A percentile compares a stretch with the other conserved stretches of the same genome.
Evolutionary conservation across 2,113 vertebrate species (phyloP).

Genomic region (Fulmarus glacialis): DNA sequence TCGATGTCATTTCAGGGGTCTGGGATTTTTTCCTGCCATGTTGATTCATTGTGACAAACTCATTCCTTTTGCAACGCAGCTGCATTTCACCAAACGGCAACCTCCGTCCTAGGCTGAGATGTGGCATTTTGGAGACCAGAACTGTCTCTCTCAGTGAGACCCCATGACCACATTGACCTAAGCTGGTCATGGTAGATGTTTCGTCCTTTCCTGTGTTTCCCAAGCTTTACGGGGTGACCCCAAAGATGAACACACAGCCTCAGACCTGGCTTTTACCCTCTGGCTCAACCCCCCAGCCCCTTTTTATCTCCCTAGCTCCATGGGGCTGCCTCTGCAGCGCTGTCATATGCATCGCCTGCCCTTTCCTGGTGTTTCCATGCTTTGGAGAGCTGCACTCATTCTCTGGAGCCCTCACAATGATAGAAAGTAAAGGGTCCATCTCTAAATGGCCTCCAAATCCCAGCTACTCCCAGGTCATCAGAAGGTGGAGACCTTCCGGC

Average conservation of each 20-base stretch:
- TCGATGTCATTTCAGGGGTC: neutral
- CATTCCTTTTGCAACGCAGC: neutral
- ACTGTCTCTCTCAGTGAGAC: neutral
- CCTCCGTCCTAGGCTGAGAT: neutral
- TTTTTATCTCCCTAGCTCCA: neutral
- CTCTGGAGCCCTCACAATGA: neutral
- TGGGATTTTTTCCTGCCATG: neutral
- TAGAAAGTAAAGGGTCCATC: neutral
- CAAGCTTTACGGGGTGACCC: neutral
- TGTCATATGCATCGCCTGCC: fast-evolving
- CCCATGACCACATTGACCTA: neutral
- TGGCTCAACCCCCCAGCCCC: fast-evolving
- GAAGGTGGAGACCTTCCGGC: neutral
- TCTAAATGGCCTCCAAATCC: neutral
- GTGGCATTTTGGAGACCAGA: neutral
- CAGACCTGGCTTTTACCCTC: neutral
- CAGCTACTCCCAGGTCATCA: neutral
- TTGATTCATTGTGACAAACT: neutral
- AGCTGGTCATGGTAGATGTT: fast-evolving
- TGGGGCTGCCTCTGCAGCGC: neutral
- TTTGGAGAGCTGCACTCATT: neutral
- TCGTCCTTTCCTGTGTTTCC: neutral
- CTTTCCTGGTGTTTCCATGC: fast-evolving
- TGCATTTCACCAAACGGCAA: neutral
- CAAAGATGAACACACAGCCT: neutral